phyloP scores from a whole-genome alignment of 1,140 invertebrate species.

The Steinernema khuongi region DNA sequence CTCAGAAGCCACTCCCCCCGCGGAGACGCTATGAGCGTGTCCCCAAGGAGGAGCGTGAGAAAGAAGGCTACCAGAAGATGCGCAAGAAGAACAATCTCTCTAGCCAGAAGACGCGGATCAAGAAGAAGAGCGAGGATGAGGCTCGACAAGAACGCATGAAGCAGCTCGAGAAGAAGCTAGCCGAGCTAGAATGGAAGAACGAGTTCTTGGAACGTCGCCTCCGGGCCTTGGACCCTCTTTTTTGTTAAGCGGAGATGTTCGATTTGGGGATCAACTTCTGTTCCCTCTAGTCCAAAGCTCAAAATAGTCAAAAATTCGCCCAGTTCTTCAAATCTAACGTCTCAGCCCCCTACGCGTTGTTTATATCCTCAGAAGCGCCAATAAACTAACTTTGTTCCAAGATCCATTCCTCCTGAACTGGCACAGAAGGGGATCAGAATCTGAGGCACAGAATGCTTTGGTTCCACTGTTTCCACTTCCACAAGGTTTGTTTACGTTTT shows the following conservation, averaged over 20 bases:
- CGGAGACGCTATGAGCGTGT: not conserved
- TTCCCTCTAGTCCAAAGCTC: not conserved
- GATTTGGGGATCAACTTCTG: no score
- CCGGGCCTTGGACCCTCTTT: not conserved
- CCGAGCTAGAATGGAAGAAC: not conserved
- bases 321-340: no score
- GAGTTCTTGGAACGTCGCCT: not conserved
- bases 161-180: not conserved
- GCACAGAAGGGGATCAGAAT: no score
- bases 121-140: not conserved
- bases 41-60: not conserved
- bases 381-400: no score
- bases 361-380: no score
- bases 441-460: no score
- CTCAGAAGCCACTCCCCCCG: not conserved
- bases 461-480: no score
- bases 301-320: no score
- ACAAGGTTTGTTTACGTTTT: no score
- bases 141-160: not conserved
- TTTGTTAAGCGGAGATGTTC: no score
- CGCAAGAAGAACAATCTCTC: not conserved
- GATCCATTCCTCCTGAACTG: no score
- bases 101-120: not conserved
- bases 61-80: not conserved
- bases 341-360: no score